Base-by-base conservation (phyloP, 2,888 invertebrate species). In the Siphlonurus alternatus region DNA sequence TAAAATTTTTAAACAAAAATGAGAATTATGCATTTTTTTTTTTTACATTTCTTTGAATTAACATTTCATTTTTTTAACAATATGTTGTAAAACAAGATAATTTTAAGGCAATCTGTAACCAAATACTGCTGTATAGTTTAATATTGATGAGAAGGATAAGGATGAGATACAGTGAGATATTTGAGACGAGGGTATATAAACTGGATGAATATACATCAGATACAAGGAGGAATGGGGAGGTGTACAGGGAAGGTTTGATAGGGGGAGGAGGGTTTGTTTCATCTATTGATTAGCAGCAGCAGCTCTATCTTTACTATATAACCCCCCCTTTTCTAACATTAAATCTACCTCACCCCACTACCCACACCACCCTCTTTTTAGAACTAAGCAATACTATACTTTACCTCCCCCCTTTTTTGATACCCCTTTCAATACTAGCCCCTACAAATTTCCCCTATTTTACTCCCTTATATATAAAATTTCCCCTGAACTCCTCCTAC, bases 381-480 rank as follows among this genome's bases (percentile, higher is more conserved):
- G 7, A 56, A 5, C 7, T 20, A 56, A 56, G 56, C 56, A 56
- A 56, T 56, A 56, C 56, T 10, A 20, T 20, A 7, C 5, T 56
- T 18, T n/a, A 10, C 7, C n/a, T 22, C 7, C n/a, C 56, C 56
- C 56, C 56, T 56, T 18, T n/a, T 20, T 56, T 38, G 38, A 38
- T 56, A 56, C 56, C 56, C 56, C 56, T 56, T 56, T 56, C 56
- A 56, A 56, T 56, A 56, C 38, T 38, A 38, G 15, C 56, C 56
- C 56, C 56, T 20, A 56, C 20, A 22, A 5, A 38, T 15, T 38
- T 10, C 38, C 38, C 38, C 38, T 38, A 5, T 38, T 15, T 38
- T 38, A 10, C 38, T 38, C 38, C 15, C 15, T 10, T 38, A 38
- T 38, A 38, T 38, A 38, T 38, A 15, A n/a, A n/a, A n/a, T n/a